Evolutionary conservation across 2,113 vertebrate species (phyloP).

Genomic region (Gnathonemus echidnorhynchus): DNA sequence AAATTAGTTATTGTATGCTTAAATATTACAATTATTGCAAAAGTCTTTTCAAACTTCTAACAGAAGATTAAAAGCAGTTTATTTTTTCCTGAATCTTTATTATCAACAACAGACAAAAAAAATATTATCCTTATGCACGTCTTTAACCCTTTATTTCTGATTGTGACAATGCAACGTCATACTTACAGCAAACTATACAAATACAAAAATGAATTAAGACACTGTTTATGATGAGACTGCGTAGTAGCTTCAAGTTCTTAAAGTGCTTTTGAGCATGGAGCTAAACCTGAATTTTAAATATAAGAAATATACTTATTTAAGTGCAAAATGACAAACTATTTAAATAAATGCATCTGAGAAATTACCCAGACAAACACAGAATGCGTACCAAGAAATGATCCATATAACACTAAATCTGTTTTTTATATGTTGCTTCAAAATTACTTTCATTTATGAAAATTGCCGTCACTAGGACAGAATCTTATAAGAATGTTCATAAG

Average conservation of each 20-base stretch:
- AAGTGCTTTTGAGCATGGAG: background rate
- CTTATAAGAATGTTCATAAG: background rate
- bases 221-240: background rate
- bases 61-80: background rate
- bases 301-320: background rate
- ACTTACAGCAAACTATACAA: background rate
- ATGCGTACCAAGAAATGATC: background rate
- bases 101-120: background rate
- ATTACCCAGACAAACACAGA: constrained; percentile 12
- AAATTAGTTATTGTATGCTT: constrained; percentile 23
- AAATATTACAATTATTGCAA: constrained; percentile 10
- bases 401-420: background rate
- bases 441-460: background rate
- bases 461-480: background rate
- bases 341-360: constrained; percentile 27
- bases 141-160: background rate
- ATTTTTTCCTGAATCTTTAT: background rate
- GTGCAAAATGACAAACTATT: constrained; percentile 6
- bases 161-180: background rate
- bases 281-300: background rate
- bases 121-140: background rate
- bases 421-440: background rate
- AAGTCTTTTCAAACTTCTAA: background rate
- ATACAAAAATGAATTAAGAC: background rate
- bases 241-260: background rate